phyloP scores from a whole-genome alignment of 2,888 invertebrate species.

The Cybosia mesomella region DNA sequence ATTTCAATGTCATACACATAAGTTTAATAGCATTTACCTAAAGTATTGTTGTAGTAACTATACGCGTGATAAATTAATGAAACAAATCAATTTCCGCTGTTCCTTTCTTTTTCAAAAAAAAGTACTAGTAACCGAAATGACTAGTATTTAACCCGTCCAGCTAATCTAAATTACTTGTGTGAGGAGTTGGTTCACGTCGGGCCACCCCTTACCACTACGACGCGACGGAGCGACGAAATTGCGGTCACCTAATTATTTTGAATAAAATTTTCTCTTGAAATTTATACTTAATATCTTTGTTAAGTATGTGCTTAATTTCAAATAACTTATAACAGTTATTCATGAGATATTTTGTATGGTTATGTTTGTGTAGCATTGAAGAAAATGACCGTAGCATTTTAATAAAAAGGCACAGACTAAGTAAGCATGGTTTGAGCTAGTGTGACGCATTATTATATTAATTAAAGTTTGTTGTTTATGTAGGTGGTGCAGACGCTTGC shows the following conservation, averaged over 20 bases:
- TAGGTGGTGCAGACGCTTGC: conserved; percentile 1
- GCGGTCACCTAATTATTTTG: background rate
- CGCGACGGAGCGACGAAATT: no score
- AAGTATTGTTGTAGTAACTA: no score
- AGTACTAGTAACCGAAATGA: no score
- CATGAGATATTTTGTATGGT: background rate
- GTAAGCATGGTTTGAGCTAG: background rate
- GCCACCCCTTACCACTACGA: no score
- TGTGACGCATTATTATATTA: conserved; percentile 1
- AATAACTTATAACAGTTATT: background rate
- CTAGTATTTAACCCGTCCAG: no score
- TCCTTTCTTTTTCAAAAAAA: no score
- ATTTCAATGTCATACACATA: no score
- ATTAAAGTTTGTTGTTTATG: background rate
- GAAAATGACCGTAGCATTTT: background rate
- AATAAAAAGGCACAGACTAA: background rate
- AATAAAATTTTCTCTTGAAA: background rate
- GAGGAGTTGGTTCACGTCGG: no score
- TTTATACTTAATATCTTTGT: background rate
- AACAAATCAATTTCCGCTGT: no score
- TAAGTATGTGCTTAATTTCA: background rate
- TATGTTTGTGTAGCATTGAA: background rate
- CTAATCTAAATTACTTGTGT: no score
- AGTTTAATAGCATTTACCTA: no score
- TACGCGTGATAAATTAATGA: no score